These are phyloP conservation scores for Danionella cerebrum DNA, from an alignment of 2,113 vertebrate genomes.

Conservation along the genomic window DNA sequence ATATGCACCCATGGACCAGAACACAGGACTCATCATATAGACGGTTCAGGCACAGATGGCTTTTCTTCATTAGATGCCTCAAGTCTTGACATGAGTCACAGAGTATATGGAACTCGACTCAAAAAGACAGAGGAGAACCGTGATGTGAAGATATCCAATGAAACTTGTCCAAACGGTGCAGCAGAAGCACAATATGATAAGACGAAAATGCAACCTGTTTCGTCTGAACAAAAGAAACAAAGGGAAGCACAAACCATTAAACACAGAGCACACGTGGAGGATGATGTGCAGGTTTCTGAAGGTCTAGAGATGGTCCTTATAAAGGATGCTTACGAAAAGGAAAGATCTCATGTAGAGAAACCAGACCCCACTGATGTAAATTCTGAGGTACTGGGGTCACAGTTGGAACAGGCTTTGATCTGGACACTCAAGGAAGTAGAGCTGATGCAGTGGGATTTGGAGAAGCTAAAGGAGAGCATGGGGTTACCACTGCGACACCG, in stretches of 20 bases:
- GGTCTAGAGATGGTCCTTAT: not conserved
- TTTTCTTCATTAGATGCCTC: not conserved
- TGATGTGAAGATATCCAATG: not conserved
- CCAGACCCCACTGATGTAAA: not conserved
- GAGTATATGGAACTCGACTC: not conserved
- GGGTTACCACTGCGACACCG: not conserved
- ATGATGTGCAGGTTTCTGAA: not conserved
- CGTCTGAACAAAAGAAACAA: not conserved
- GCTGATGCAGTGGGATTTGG: not conserved
- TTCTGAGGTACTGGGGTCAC: not conserved
- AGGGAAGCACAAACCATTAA: slow-evolving; percentile 16
- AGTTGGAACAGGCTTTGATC: not conserved
- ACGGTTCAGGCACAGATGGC: too few relatives aligned
- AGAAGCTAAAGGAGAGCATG: not conserved
- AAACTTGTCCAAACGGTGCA: not conserved
- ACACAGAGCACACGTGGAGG: slow-evolving; percentile 4
- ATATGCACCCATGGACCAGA: slow-evolving; percentile 21
- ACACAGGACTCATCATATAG: not conserved
- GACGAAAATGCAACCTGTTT: not conserved
- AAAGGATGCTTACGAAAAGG: slow-evolving; percentile 7
- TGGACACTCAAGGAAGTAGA: not conserved
- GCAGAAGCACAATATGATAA: not conserved
- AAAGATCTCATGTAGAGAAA: not conserved
- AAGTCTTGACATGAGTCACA: not conserved
- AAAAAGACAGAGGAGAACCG: slow-evolving; percentile 1